Evolutionary conservation across 2,797 vertebrate species (phyloP).

Genomic region (Gymnoscopelus braueri): DNA sequence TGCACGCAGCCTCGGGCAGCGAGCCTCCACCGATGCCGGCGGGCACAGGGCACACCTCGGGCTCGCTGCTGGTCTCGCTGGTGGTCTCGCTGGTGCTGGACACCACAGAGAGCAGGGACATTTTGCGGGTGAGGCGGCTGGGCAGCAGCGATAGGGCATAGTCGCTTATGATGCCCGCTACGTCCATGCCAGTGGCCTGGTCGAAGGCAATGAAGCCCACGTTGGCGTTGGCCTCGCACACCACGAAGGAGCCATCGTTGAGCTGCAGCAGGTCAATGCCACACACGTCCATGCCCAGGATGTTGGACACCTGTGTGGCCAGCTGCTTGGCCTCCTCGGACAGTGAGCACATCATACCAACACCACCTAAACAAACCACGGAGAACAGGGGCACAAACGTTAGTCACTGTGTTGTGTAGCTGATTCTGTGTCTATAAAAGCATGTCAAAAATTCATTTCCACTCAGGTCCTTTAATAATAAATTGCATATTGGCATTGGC

Average conservation of each 20-base stretch:
- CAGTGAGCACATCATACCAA: constrained; percentile 90
- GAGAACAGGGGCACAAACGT: neutral
- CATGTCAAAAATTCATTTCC: neutral
- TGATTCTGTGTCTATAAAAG: neutral
- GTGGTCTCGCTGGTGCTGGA: constrained; percentile 88
- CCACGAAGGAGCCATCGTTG: constrained; percentile 89
- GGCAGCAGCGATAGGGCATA: constrained; percentile 90
- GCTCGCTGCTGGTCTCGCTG: constrained; percentile 88
- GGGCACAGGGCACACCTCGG: constrained; percentile 79
- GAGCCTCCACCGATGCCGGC: constrained; percentile 58
- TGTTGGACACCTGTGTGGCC: constrained; percentile 92
- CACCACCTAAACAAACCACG: constrained; percentile 79
- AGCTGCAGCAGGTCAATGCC: constrained; percentile 92
- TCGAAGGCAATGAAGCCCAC: constrained; percentile 94
- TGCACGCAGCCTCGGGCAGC: constrained; percentile 82
- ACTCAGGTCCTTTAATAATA: neutral
- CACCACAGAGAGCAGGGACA: constrained; percentile 87
- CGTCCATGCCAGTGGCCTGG: constrained; percentile 90
- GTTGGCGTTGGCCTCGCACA: constrained; percentile 93
- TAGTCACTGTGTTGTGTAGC: too few species aligned
- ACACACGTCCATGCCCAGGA: constrained; percentile 93
- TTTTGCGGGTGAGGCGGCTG: constrained; percentile 86
- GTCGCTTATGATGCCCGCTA: constrained; percentile 90
- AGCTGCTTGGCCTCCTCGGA: constrained; percentile 91
- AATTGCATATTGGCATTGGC: neutral